phyloP scores from a whole-genome alignment of 2,113 vertebrate species.

The Calidris pugnax region DNA sequence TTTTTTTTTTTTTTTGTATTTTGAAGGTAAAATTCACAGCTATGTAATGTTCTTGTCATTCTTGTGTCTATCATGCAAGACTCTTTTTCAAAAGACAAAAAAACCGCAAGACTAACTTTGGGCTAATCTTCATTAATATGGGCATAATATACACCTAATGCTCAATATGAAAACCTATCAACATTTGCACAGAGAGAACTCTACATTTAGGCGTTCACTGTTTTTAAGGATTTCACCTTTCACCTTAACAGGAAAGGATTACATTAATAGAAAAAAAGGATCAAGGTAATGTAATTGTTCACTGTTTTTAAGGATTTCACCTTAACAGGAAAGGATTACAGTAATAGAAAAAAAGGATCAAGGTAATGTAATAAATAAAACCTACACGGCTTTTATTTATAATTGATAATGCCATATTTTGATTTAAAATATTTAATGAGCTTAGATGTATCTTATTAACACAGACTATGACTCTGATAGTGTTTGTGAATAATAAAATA shows the following conservation, averaged over 20 bases:
- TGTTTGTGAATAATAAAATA: neutral
- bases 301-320: neutral
- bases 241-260: neutral
- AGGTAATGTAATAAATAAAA: neutral
- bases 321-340: neutral
- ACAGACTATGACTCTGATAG: neutral
- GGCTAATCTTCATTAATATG: too few species aligned
- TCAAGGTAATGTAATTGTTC: neutral
- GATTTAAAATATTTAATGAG: neutral
- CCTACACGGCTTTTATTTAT: neutral
- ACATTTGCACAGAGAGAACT: neutral
- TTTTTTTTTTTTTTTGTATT: neutral
- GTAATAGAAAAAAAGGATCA: neutral
- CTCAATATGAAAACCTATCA: neutral
- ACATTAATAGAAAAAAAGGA: neutral
- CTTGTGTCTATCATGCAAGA: neutral
- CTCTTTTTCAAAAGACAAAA: neutral
- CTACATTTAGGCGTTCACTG: neutral
- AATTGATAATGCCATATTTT: neutral
- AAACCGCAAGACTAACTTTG: neutral
- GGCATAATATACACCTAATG: neutral
- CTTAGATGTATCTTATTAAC: neutral
- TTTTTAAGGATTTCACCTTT: neutral
- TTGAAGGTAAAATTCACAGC: neutral
- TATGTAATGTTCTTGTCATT: neutral